These are phyloP conservation scores for Apodemus sylvaticus DNA, from an alignment of 2,113 vertebrate genomes.

Conservation along the genomic window DNA sequence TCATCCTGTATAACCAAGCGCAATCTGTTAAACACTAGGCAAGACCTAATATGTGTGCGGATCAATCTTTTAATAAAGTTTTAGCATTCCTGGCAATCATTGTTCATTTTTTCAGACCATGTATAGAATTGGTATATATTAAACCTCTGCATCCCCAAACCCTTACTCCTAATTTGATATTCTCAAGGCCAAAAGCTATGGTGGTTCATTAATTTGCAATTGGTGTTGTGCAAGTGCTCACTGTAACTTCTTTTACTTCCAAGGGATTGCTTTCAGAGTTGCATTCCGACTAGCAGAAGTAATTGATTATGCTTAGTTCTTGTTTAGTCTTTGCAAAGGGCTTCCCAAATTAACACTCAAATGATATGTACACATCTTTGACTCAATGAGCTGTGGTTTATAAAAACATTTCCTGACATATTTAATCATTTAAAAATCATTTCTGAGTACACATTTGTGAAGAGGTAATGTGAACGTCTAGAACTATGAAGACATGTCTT, in stretches of 20 bases:
- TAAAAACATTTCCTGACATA: constrained; percentile 48
- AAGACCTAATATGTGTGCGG: background rate
- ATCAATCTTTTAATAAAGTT: background rate
- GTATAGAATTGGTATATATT: background rate
- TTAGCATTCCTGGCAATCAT: background rate
- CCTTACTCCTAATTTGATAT: background rate
- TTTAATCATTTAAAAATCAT: constrained; percentile 46
- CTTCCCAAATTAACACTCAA: constrained; percentile 32
- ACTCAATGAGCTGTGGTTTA: constrained; percentile 42
- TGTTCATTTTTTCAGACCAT: background rate
- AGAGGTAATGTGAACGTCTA: background rate
- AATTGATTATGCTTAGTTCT: constrained; percentile 58
- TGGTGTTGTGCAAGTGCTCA: constrained; percentile 13
- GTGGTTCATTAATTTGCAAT: constrained; percentile 53
- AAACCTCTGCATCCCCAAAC: constrained; percentile 18
- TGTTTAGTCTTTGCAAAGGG: constrained; percentile 48
- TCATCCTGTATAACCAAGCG: background rate
- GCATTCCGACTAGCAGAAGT: constrained; percentile 50
- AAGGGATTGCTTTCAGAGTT: constrained; percentile 38
- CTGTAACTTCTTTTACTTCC: constrained; percentile 52
- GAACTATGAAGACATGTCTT: background rate
- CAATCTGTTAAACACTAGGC: background rate
- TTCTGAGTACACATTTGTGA: constrained; percentile 25
- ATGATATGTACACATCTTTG: constrained; percentile 34
- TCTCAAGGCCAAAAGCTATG: constrained; percentile 1